Base-by-base conservation (phyloP, 2,888 invertebrate species). In the Pollenia griseotomentosa region DNA sequence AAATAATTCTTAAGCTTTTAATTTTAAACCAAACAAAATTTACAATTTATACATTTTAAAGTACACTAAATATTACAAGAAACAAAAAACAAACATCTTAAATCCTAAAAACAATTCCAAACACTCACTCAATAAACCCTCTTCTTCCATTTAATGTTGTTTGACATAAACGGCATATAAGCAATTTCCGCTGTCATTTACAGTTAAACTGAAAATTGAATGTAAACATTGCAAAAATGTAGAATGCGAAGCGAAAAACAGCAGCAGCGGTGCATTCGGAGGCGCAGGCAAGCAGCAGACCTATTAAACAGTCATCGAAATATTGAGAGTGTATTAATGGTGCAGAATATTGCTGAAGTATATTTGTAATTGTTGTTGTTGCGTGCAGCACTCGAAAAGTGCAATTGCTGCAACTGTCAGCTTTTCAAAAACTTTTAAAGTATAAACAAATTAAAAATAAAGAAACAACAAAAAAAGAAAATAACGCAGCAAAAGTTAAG, bases 111-210 rank as follows among this genome's bases (percentile, higher is more conserved):
- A 44, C 44, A 46, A 44, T 63, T 63, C 2, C 61, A 23, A 70
- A 44, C n/a, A 65, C 44, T 23, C 51, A 44, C 46, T 48, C 10
- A 19, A 65, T 46, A 14, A 63, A 66, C 0, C 70, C n/a, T 70
- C 78, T 59, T 80, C 77, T 73, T 73, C 48, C 70, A 74, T 84
- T 82, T 57, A 84, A 87, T 65, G 51, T n/a, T 80, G 79, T 87
- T 85, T 87, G 85, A 85, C 85, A 83, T 80, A 40, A 85, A 83
- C 71, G 57, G 78, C 74, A 83, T 61, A 77, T 57, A 53, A 86
- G 83, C 86, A 87, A 88, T 88, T 88, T 89, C 88, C 89, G 89
- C 85, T 88, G 88, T 88, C 87, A 85, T 78, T 85, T 88, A 59
- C 68, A 78, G 68, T 46, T 65, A 53, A 77, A 65, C 68, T 40